Percentiles rank a stretch among this genome's conserved stretches.
Conservation (phyloP, 2,888 invertebrate species). For the Gonocerus acuteangulatus region DNA sequence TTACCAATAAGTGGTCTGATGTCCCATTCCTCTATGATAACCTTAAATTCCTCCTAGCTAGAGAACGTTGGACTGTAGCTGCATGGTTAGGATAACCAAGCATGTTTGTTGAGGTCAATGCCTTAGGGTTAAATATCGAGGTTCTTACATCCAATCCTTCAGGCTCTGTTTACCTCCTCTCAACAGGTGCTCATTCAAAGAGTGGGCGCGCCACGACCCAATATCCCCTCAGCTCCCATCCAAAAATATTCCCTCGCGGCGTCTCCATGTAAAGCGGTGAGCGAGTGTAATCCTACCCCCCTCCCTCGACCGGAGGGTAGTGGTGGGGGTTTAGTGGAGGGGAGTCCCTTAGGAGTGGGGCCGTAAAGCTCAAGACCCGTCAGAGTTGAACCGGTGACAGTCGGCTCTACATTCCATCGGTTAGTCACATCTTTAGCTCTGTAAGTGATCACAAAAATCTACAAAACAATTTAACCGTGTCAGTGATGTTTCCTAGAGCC, state of each 20-base stretch:
- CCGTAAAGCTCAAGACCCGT: constrained; percentile 28
- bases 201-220: background rate
- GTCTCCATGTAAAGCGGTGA: constrained; percentile 15
- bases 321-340: constrained; percentile 33
- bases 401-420: constrained; percentile 46
- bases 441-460: constrained; percentile 22
- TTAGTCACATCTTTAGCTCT: constrained; percentile 38
- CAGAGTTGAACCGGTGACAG: constrained; percentile 63
- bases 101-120: too few relatives aligned
- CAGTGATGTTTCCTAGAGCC: constrained; percentile 3
- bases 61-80: too few relatives aligned
- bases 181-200: too few relatives aligned
- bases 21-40: too few relatives aligned
- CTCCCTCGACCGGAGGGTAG: background rate
- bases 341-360: constrained; percentile 32
- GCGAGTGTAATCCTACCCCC: constrained; percentile 12
- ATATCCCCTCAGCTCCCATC: constrained; percentile 11
- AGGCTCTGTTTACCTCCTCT: too few relatives aligned
- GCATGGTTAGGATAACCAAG: too few relatives aligned
- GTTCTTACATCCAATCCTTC: too few relatives aligned
- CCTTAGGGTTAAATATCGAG: too few relatives aligned
- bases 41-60: too few relatives aligned
- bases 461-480: constrained; percentile 6
- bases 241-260: constrained; percentile 11
- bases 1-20: too few relatives aligned